Conservation (phyloP, 2,888 invertebrate genomes). For the Pantelozetes paolii region DNA sequence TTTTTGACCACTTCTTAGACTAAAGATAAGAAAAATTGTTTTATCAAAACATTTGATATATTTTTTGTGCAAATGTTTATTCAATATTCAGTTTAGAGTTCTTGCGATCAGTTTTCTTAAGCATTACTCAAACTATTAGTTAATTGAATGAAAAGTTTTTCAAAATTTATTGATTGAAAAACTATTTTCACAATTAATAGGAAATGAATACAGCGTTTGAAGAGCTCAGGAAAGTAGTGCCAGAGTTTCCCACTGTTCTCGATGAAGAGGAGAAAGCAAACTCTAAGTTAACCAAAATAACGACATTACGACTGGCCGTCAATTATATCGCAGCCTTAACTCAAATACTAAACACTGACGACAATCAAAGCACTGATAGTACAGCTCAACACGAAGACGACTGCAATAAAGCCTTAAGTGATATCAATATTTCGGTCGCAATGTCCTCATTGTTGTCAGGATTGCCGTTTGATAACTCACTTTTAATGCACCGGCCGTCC, state of each 20-base stretch:
- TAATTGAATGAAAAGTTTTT: too few species aligned
- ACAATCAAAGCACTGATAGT: background rate
- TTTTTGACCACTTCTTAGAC: background rate
- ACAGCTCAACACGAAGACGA: background rate
- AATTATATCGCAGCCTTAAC: constrained; percentile 71
- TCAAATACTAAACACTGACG: constrained; percentile 43
- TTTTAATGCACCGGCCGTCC: constrained; percentile 27
- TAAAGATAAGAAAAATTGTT: background rate
- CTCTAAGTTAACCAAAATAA: constrained; percentile 79
- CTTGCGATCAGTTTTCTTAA: background rate
- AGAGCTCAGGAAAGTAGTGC: constrained; percentile 70
- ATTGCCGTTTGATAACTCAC: constrained; percentile 14
- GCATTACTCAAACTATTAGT: background rate
- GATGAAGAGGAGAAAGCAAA: constrained; percentile 14
- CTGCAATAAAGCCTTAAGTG: background rate
- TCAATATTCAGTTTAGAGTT: background rate
- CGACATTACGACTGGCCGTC: constrained; percentile 79
- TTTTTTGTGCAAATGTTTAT: background rate
- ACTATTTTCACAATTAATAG: background rate
- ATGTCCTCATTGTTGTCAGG: constrained; percentile 13
- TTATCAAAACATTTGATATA: background rate
- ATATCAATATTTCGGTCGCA: background rate
- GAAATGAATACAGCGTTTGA: constrained; percentile 88
- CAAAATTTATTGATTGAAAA: background rate
- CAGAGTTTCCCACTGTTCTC: constrained; percentile 52